Evolutionary conservation across 2,113 vertebrate species (phyloP).

Genomic region (Myrmecophaga tridactyla): DNA sequence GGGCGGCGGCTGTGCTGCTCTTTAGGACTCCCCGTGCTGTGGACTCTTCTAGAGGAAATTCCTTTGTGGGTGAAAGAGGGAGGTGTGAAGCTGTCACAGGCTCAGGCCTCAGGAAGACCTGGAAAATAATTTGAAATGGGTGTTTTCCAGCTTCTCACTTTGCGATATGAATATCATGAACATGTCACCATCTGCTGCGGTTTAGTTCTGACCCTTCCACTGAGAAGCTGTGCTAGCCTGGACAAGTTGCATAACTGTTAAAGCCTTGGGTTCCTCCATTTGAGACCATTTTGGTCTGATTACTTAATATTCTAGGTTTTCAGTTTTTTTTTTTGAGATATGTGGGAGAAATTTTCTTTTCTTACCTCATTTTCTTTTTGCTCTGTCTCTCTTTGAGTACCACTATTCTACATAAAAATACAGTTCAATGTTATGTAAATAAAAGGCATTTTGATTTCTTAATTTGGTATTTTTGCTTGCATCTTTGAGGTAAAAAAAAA

Average conservation of each 20-base stretch:
- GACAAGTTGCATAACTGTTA: background rate
- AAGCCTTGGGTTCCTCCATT: background rate
- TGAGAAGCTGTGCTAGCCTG: background rate
- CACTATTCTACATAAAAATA: background rate
- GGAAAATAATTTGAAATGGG: background rate
- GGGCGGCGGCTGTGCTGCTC: background rate
- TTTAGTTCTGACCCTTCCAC: background rate
- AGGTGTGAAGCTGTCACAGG: background rate
- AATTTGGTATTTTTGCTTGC: background rate
- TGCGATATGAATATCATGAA: background rate
- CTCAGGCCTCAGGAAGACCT: background rate
- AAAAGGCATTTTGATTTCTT: background rate
- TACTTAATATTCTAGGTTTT: background rate
- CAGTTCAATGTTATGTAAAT: background rate
- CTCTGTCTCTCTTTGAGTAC: background rate
- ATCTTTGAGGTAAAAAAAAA: background rate
- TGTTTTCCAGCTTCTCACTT: background rate
- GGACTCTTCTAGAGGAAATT: background rate
- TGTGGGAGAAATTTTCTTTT: background rate
- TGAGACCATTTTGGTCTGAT: background rate
- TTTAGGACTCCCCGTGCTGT: background rate
- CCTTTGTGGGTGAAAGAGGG: background rate
- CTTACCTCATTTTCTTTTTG: background rate
- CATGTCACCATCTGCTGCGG: too few relatives aligned
- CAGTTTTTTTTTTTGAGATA: background rate